These are phyloP conservation scores for Trachops cirrhosus DNA, from an alignment of 2,797 vertebrate species.

Conservation along the genomic window DNA sequence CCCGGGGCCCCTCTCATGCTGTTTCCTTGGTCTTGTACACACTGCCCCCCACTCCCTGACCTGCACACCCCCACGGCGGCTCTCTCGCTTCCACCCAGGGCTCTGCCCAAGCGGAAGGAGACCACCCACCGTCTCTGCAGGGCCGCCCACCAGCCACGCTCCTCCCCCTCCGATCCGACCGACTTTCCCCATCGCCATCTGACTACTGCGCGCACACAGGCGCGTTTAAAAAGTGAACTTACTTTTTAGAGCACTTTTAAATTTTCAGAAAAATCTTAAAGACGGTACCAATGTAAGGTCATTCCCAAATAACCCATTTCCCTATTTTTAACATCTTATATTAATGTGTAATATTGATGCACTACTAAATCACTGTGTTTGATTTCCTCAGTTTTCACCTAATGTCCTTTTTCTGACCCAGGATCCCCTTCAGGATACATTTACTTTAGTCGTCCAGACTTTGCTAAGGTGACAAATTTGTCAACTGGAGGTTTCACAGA, in stretches of 20 bases:
- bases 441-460: accelerated
- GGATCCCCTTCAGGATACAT: not conserved
- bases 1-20: not conserved
- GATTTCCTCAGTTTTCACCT: not conserved
- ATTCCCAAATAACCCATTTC: not conserved
- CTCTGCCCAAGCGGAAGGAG: not conserved
- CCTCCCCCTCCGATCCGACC: not conserved
- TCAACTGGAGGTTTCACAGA: not conserved
- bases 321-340: not conserved
- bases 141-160: not conserved
- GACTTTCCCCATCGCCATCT: not conserved
- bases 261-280: not conserved
- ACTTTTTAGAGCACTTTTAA: not conserved
- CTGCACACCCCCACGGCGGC: accelerated
- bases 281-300: not conserved
- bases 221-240: not conserved
- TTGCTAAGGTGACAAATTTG: not conserved
- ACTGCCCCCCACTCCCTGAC: no score
- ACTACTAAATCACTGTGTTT: not conserved
- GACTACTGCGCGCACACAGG: not conserved
- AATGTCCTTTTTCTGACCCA: not conserved
- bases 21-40: not conserved
- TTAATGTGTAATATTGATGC: not conserved
- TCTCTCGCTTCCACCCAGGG: not conserved
- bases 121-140: not conserved